Base-by-base conservation (phyloP, 2,113 vertebrate species). In the Zosterops japonicus region DNA sequence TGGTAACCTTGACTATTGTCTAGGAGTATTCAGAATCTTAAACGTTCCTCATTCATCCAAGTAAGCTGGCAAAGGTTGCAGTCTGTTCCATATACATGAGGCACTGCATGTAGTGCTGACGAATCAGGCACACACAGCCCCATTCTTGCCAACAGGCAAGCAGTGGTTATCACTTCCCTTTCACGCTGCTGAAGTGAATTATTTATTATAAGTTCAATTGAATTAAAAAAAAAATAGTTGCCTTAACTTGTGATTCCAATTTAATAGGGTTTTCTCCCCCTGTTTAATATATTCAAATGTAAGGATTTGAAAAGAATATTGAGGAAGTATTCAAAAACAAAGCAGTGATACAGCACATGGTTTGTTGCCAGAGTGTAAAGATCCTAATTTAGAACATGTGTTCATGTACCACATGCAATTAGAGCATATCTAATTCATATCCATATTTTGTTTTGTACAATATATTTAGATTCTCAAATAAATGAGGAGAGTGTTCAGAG, bases 171-270 rank as follows among this genome's bases (percentile, higher is more conserved):
- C 74, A 47, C 39, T 93, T 95, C 67, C 71, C 86, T 64, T 81
- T 77, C 19, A 6, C 44, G 20, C 35, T 74, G 71, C 65, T 85
- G 60, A 77, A 87, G 71, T 75, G 81, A 93, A 71, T 79, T 94
- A 88, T 94, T 95, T 95, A 93, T 87, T 90, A 85, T 39, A 74
- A 79, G 59, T 87, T 95, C 60, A 96, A 94, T 10, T 91, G 75
- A 93, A 92, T 90, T 94, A 95, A 97, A 97, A 93, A 90, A 89
- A 87, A 47, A 63, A 86, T 85, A 75, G 47, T 41, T 76, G 33
- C 41, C 35, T 95, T 85, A 68, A 80, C 69, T 92, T 50, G 59
- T 84, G 63, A 88, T 77, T 87, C 39, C 83, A 77, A 89, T 85
- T 92, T 77, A 94, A 82, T 89, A 57, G 67, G 3, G 0, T 16